Percentiles rank a stretch among this genome's conserved stretches.
phyloP scores from a whole-genome alignment of 2,888 invertebrate genomes.

The Dasypogon diadema region DNA sequence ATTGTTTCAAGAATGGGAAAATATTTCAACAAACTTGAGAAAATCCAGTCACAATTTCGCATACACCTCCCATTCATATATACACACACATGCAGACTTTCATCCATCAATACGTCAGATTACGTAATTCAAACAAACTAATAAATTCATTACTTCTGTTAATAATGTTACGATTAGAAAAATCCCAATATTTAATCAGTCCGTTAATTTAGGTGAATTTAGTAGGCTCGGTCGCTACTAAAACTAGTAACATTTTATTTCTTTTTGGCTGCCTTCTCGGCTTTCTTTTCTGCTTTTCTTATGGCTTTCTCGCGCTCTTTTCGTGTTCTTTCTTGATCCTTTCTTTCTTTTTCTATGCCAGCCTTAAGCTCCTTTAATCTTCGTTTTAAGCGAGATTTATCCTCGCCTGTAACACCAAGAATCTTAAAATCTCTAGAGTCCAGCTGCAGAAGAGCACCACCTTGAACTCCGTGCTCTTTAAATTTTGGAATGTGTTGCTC shows the following conservation, averaged over 20 bases:
- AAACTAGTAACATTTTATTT: constrained; percentile 61
- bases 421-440: constrained; percentile 94
- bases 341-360: constrained; percentile 78
- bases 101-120: constrained; percentile 15
- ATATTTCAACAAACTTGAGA: constrained; percentile 6
- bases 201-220: constrained; percentile 44
- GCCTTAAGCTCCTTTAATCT: constrained; percentile 86
- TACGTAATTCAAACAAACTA: constrained; percentile 32
- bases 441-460: constrained; percentile 83
- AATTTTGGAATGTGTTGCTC: constrained; percentile 91
- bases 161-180: constrained; percentile 39
- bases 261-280: constrained; percentile 78
- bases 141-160: constrained; percentile 33
- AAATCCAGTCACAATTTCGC: not conserved
- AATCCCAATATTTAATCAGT: constrained; percentile 44
- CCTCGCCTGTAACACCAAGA: constrained; percentile 82
- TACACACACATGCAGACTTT: not conserved
- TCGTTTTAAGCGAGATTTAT: constrained; percentile 85
- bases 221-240: constrained; percentile 23
- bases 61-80: not conserved
- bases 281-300: constrained; percentile 87
- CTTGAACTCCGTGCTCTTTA: constrained; percentile 89
- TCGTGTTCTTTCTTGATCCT: constrained; percentile 85
- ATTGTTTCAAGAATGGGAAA: not conserved
- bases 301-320: constrained; percentile 87